Evolutionary conservation across 2,888 invertebrate species (phyloP), one percentile per base, ranked within the genome.

Genomic region (Colletes collaris): DNA sequence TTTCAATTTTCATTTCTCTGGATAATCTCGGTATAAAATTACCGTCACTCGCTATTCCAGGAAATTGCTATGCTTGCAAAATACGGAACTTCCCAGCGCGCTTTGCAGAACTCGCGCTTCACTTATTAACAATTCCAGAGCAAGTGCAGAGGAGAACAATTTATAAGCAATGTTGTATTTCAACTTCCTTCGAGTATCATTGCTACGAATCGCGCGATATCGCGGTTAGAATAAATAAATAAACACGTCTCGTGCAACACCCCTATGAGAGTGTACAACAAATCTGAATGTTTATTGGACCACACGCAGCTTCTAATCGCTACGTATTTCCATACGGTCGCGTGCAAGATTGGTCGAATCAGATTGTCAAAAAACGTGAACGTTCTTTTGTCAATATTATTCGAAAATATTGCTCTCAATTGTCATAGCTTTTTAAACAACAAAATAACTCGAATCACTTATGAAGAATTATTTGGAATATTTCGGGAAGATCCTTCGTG

Each of bases 301-400:
- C 11, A 56, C 59, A 53, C 10, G 53, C 44, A 11, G 10, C 40
- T 40, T 8, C 60, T 55, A 65, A 76, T 76, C 49, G 0, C 40
- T 1, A 11, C 19, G 40, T 50, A 73, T 73, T 56, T 66, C 49
- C 55, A 60, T 76, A 49, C 40, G 50, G 16, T 72, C 76, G 73
- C 59, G 59, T 60, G 60, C 40, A 16, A 2, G 16, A n/a, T 72
- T 50, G 50, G 27, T 27, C 58, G 27, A 44, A 52, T 5, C 46
- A 27, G 16, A 16, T 46, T 60, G 44, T 8, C 44, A 46, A 46
- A 40, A 46, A 46, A 46, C 44, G 8, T 8, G 44, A 5, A 40
- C 16, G 16, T 58, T 56, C 5, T 40, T 55, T 27, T 5, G 0
- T 7, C 6, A n/a, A n/a, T 8, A 27, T 8, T 46, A 46, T 10